Evolutionary conservation across 53 echinoderm and acorn worm species (phyloP), one percentile per base, ranked within the genome.

Genomic region (Stichopus horrens): DNA sequence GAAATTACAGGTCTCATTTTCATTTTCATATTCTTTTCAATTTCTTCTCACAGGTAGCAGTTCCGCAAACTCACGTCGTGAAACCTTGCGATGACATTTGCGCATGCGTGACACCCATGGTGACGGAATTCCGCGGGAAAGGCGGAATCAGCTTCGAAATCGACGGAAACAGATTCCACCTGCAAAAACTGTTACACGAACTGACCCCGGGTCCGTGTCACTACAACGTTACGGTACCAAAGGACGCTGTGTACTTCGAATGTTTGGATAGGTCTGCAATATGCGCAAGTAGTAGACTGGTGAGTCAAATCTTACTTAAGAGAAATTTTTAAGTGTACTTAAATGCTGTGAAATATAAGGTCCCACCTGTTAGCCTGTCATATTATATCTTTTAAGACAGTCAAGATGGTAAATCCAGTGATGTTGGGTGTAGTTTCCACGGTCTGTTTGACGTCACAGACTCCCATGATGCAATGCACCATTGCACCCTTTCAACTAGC

Each of bases 141-240:
- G 71, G 52, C 67, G 67, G 85, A n/a, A 52, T 85, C 21, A 21
- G 8, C 65, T 85, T 85, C 52, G 9, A 67, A 85, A 23, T 85
- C 20, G 85, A 85, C 11, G 85, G 85, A 7, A 85, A 85, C 71
- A 63, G 85, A 66, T 85, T 85, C 14, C 85, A 85, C 23, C 65
- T 85, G 67, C 85, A 85, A 23, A 85, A 85, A 52, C 9, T 85
- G 0, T 67, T 85, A 21, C 7, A 81, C 79, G 59, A 83, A 22
- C 8, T 23, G 67, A 13, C 85, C 16, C 22, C 8, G 5, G 37
- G 52, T 5, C 21, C 10, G 10, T 14, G 52, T 7, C 9, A 20
- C 5, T 23, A 9, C 6, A 85, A 85, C 23, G 67, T 52, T 4
- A 68, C 85, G 4, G 52, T 67, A 6, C 85, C 85, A 4, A 6